Conservation (phyloP, 2,888 invertebrate genomes). For the Listrodromus nycthemerus region DNA sequence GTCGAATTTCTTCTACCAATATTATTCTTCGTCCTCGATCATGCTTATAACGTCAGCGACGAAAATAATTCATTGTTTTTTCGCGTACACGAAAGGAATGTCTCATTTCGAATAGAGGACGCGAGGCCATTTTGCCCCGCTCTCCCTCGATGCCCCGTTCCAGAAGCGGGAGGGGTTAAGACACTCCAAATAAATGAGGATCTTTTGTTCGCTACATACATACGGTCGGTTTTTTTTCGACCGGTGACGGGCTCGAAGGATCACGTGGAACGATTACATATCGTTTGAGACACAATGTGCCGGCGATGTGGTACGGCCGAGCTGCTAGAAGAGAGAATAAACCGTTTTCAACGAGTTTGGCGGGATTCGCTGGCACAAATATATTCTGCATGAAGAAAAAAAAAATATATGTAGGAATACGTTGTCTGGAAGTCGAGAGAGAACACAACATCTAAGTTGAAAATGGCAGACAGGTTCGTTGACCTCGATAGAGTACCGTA, state of each 20-base stretch:
- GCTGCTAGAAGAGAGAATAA: slow-evolving; percentile 54
- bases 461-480: slow-evolving; percentile 74
- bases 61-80: neutral
- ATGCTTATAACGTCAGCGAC: neutral
- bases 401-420: slow-evolving; percentile 33
- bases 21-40: neutral
- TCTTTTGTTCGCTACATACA: slow-evolving; percentile 53
- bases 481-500: slow-evolving; percentile 70
- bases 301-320: slow-evolving; percentile 56
- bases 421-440: slow-evolving; percentile 28
- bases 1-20: neutral
- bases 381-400: slow-evolving; percentile 36
- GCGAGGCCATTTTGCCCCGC: neutral
- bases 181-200: slow-evolving; percentile 59
- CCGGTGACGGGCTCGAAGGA: slow-evolving; percentile 58
- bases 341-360: slow-evolving; percentile 64
- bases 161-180: slow-evolving; percentile 20
- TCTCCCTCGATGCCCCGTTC: neutral
- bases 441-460: slow-evolving; percentile 68
- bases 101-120: neutral
- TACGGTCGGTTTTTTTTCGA: slow-evolving; percentile 56
- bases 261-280: slow-evolving; percentile 60
- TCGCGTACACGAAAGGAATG: neutral
- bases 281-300: slow-evolving; percentile 62
- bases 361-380: slow-evolving; percentile 50